Evolutionary conservation across 37 sponge, comb jelly and placozoan species (phyloP).

Genomic region (Beroe forskalii): DNA sequence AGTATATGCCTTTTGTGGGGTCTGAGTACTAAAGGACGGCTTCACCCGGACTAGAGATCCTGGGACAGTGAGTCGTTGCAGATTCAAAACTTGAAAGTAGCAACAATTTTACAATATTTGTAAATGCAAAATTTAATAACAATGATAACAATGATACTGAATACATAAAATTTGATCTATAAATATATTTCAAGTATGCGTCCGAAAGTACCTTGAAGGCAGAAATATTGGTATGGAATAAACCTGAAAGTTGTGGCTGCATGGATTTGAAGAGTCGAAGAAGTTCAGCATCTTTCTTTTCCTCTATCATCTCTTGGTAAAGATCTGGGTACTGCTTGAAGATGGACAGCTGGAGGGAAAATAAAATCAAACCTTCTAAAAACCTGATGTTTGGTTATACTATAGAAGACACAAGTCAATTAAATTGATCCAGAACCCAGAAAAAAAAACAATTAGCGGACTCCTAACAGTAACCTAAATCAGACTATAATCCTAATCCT

Average conservation of each 20-base stretch:
- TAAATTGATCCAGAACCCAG: no score
- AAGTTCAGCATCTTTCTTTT: slow-evolving; percentile 39
- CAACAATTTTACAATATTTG: not conserved
- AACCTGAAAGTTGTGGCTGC: slow-evolving; percentile 33
- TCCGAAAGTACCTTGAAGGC: no score
- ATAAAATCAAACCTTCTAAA: no score
- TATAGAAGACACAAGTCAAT: no score
- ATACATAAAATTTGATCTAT: not conserved
- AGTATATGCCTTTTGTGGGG: slow-evolving; percentile 4
- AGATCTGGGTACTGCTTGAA: slow-evolving; percentile 57
- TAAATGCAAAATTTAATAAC: not conserved
- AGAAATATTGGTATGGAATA: no score
- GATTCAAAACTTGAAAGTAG: not conserved
- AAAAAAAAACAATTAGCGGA: no score
- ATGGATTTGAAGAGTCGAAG: slow-evolving; percentile 38
- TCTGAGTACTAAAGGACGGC: not conserved
- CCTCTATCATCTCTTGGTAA: slow-evolving; percentile 53
- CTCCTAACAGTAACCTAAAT: no score
- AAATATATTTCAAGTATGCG: not conserved
- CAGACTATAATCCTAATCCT: no score
- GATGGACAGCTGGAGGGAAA: not conserved
- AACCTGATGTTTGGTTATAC: no score
- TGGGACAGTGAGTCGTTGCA: not conserved
- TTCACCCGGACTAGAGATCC: not conserved
- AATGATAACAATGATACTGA: not conserved